A percentile compares a stretch with the other conserved stretches of the same genome.
phyloP scores from a whole-genome alignment of 1,140 invertebrate species.

The Dryas iulia region DNA sequence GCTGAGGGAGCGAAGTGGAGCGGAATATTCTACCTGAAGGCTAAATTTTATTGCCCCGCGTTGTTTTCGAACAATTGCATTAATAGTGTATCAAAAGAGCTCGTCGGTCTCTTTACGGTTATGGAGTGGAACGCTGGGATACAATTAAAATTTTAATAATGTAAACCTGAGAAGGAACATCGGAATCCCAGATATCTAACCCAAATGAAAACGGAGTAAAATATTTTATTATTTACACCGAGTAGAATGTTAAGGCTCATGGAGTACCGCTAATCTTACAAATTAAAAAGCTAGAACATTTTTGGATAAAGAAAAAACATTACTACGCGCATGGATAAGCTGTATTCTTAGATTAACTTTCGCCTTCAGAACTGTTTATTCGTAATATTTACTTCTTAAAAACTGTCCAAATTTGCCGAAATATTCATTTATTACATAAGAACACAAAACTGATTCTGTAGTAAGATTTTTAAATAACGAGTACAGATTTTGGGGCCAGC shows the following conservation, averaged over 20 bases:
- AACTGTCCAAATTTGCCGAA: too few relatives aligned
- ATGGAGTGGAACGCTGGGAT: constrained; percentile 50
- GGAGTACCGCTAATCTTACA: neutral
- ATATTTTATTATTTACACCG: neutral
- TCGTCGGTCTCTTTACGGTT: constrained; percentile 58
- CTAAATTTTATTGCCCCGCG: constrained; percentile 71
- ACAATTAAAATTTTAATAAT: constrained; percentile 73
- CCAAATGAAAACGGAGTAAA: neutral
- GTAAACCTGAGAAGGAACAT: constrained; percentile 36
- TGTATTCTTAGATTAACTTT: too few relatives aligned
- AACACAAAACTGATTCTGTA: too few relatives aligned
- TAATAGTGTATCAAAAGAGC: constrained; percentile 73
- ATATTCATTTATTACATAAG: too few relatives aligned
- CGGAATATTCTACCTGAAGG: constrained; percentile 73
- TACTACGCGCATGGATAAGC: too few relatives aligned
- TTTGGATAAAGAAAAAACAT: too few relatives aligned
- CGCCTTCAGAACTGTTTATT: too few relatives aligned
- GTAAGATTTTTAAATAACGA: too few relatives aligned
- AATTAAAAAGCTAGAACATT: neutral
- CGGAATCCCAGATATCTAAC: constrained; percentile 15
- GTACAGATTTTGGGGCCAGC: too few relatives aligned
- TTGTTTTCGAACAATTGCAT: constrained; percentile 76
- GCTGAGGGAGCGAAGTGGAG: constrained; percentile 63
- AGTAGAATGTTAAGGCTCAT: neutral
- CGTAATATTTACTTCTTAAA: too few relatives aligned